Evolutionary conservation across 2,888 invertebrate species (phyloP).

Genomic region (Agrochola lychnidis): DNA sequence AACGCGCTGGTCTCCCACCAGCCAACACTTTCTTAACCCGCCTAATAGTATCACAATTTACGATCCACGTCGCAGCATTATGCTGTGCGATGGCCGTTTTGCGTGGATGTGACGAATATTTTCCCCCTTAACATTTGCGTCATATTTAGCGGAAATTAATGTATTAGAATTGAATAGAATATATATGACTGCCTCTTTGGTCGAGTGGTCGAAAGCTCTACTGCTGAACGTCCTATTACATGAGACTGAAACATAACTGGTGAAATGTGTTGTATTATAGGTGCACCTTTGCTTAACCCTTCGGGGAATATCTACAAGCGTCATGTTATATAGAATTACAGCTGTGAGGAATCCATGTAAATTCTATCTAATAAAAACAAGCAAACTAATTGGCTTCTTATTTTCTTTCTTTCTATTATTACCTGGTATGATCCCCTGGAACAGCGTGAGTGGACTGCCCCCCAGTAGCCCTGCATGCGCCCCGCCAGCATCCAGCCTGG

Average conservation of each 20-base stretch:
- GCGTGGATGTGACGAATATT: no score
- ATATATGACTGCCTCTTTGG: no score
- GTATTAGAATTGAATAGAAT: neutral
- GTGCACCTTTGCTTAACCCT: no score
- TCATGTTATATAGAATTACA: neutral
- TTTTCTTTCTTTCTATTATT: neutral
- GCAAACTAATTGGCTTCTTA: neutral
- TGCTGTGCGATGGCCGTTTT: neutral
- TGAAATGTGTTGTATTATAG: no score
- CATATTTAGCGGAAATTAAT: neutral
- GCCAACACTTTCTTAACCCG: neutral
- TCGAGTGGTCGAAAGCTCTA: no score
- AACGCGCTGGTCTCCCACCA: neutral
- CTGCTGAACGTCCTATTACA: no score
- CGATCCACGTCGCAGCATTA: neutral
- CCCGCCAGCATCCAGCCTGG: slow-evolving; percentile 81
- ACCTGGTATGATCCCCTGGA: slow-evolving; percentile 96
- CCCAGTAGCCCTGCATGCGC: slow-evolving; percentile 88
- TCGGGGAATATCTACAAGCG: neutral
- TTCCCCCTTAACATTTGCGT: no score
- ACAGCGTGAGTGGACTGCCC: slow-evolving; percentile 93
- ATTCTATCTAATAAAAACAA: neutral
- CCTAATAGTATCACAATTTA: neutral
- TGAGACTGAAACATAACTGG: no score
- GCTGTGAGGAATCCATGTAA: neutral